phyloP scores from a whole-genome alignment of 2,113 vertebrate genomes.

The Ellobius talpinus region DNA sequence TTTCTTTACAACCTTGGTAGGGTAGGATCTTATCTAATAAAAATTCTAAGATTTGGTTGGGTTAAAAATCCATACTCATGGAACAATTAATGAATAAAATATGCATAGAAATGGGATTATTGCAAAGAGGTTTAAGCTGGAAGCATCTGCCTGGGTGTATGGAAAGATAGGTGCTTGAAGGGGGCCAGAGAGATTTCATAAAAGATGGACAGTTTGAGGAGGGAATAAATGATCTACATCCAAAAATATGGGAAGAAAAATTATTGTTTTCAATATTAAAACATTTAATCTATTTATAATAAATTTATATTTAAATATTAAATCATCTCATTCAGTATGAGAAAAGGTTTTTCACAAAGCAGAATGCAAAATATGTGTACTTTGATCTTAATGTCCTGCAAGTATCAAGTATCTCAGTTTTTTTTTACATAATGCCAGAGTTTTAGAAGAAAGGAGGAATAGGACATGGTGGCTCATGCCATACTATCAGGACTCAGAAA shows the following conservation, averaged over 20 bases:
- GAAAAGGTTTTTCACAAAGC: neutral
- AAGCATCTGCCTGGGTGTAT: neutral
- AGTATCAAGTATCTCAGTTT: neutral
- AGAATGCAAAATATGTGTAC: neutral
- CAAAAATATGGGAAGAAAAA: neutral
- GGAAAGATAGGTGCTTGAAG: neutral
- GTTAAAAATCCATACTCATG: neutral
- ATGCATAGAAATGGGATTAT: neutral
- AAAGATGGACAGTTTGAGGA: neutral
- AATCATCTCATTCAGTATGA: neutral
- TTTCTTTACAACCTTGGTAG: neutral
- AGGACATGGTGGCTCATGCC: neutral
- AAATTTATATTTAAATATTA: neutral
- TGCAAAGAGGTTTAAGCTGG: neutral
- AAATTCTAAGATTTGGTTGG: neutral
- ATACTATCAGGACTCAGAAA: neutral
- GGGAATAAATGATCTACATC: neutral
- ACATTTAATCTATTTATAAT: neutral
- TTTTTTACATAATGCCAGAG: neutral
- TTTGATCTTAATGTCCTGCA: neutral
- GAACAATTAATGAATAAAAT: neutral
- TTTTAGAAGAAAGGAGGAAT: neutral
- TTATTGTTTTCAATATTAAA: neutral
- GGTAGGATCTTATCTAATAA: neutral
- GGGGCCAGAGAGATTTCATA: neutral